A percentile compares a stretch with the other conserved stretches of the same genome.
phyloP scores from a whole-genome alignment of 2,888 invertebrate genomes.

The Trichacis sp. region DNA sequence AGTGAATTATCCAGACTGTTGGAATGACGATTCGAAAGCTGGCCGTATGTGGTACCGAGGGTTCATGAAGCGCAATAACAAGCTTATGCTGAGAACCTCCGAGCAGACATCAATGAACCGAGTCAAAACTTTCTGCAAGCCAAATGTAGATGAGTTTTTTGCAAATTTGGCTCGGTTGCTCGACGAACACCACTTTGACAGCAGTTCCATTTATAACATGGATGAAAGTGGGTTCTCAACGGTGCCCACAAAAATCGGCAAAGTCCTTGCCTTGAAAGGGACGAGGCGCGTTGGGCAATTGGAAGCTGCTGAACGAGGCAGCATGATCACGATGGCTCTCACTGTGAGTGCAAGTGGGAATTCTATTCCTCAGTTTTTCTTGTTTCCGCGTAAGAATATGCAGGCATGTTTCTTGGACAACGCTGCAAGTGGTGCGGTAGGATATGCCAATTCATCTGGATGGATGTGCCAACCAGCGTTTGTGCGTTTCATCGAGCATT shows the following conservation, averaged over 20 bases:
- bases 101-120: slow-evolving; percentile 52
- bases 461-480: slow-evolving; percentile 54
- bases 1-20: slow-evolving; percentile 1
- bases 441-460: slow-evolving; percentile 45
- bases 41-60: background rate
- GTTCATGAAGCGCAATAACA: slow-evolving; percentile 12
- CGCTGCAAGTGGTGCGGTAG: slow-evolving; percentile 40
- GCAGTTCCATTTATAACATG: background rate
- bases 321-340: slow-evolving; percentile 36
- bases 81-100: slow-evolving; percentile 12
- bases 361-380: slow-evolving; percentile 41
- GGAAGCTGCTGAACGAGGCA: slow-evolving; percentile 45
- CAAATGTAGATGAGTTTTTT: slow-evolving; percentile 25
- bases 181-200: slow-evolving; percentile 12
- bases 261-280: slow-evolving; percentile 20
- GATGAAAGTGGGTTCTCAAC: slow-evolving; percentile 18
- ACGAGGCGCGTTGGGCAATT: slow-evolving; percentile 9
- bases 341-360: slow-evolving; percentile 41
- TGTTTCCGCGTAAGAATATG: slow-evolving; percentile 46
- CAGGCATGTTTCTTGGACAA: slow-evolving; percentile 34
- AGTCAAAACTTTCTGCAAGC: slow-evolving; percentile 31
- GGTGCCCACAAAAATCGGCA: slow-evolving; percentile 20
- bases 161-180: background rate
- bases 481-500: slow-evolving; percentile 23
- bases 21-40: slow-evolving; percentile 4